Base-by-base conservation (phyloP, 2,113 vertebrate species). In the Chitala chitala region DNA sequence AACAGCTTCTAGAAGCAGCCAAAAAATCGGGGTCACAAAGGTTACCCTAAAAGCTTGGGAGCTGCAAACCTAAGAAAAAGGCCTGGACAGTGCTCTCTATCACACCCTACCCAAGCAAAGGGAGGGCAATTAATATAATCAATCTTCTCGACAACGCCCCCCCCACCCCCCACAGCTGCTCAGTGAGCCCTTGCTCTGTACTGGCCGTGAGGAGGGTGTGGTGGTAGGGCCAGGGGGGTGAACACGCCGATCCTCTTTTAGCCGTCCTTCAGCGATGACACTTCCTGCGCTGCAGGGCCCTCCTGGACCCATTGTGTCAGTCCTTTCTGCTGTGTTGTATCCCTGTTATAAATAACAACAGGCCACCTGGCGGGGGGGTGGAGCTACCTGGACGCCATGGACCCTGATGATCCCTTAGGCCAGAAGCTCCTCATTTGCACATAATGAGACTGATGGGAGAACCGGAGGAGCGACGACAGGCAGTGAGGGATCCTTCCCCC, bases 331-430 rank as follows among this genome's bases (percentile, higher is more conserved):
- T 92, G 92, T 79, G 90, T 91, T 93, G 92, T 93, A 92, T 90
- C 90, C 94, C 95, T 96, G 92, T 96, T 95, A 98, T 96, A 98
- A 98, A 98, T 96, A 97, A 98, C 95, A 96, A 94, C 93, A 94
- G 93, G 91, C 95, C 96, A 96, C 95, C 95, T 98, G 95, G 93
- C 89, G 91, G 90, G n/a, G n/a, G n/a, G 92, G 89, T 93, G 90
- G 89, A 80, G 82, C 80, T 89, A 87, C 90, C 90, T 89, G 85
- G 79, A 84, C 88, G 82, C 84, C 46, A 82, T 13, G 81, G 84
- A 90, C 92, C 92, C 93, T 97, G 97, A 97, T 95, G 95, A 97
- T 95, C 92, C 94, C 94, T 93, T 90, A 88, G 90, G 93, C 88
- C 88, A 92, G 85, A 86, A 88, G 86, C 85, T 84, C 86, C 84